Conservation (phyloP, 2,113 vertebrate species). For the Thinocorus orbignyianus region DNA sequence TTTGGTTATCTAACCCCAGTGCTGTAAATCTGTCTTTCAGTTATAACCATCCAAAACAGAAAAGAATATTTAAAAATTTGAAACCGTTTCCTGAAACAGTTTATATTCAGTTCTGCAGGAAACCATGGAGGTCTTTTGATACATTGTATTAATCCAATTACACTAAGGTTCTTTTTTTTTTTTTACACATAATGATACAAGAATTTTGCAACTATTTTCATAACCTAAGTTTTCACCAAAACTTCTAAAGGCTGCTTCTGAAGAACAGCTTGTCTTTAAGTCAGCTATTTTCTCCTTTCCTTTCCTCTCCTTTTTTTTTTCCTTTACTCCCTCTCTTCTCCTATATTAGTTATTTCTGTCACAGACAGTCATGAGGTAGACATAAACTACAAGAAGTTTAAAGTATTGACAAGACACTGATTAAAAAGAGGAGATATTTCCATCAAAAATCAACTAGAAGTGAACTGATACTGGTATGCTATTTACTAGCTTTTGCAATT, state of each 20-base stretch:
- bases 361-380: background rate
- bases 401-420: rapidly evolving
- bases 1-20: background rate
- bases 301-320: background rate
- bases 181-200: background rate
- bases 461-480: background rate
- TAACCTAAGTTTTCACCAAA: background rate
- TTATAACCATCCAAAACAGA: background rate
- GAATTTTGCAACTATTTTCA: background rate
- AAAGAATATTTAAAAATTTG: background rate
- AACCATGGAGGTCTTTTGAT: background rate
- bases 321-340: background rate
- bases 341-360: background rate
- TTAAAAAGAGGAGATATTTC: background rate
- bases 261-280: background rate
- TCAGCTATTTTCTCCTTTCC: background rate
- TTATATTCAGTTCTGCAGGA: background rate
- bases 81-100: background rate
- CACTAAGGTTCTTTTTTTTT: background rate
- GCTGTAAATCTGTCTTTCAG: background rate
- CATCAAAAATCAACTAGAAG: background rate
- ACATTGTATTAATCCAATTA: background rate
- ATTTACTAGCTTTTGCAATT: background rate
- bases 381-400: background rate
- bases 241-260: background rate